A percentile compares a stretch with the other conserved stretches of the same genome.
phyloP scores from a whole-genome alignment of 2,797 vertebrate genomes.

The Centroberyx gerrardi region DNA sequence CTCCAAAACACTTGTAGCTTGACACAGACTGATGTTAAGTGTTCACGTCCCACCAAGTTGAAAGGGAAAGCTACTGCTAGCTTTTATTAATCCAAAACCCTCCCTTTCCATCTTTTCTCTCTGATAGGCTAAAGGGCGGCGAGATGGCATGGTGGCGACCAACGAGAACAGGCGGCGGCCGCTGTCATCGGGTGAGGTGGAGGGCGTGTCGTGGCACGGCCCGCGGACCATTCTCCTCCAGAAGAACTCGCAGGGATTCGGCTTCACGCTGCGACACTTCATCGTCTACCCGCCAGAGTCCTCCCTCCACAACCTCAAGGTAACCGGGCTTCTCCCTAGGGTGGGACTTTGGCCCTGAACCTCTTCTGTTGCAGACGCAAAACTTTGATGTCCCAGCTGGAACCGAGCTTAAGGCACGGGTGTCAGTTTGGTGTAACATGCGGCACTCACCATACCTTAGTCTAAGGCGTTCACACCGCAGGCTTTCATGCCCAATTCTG shows the following conservation, averaged over 20 bases:
- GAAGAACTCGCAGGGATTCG: conserved; percentile 93
- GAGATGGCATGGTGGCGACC: conserved; percentile 86
- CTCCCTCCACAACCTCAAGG: conserved; percentile 88
- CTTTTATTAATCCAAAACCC: conserved; percentile 20
- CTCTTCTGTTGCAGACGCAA: no score
- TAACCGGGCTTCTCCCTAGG: conserved; percentile 51
- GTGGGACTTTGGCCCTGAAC: neutral
- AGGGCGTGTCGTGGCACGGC: conserved; percentile 85
- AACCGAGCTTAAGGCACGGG: no score
- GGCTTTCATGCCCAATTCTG: no score
- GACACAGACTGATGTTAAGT: no score
- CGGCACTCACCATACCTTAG: no score
- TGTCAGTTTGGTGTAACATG: no score
- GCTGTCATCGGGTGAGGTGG: conserved; percentile 73
- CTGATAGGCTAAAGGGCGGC: conserved; percentile 81
- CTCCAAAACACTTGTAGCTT: no score
- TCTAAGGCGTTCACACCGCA: no score
- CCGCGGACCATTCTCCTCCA: conserved; percentile 89
- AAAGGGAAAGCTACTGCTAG: neutral
- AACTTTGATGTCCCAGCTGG: neutral
- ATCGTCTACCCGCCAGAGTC: conserved; percentile 97
- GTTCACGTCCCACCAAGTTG: neutral
- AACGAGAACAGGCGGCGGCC: conserved; percentile 82
- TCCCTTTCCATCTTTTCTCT: conserved; percentile 16
- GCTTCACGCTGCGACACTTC: conserved; percentile 97